Evolutionary conservation across 2,888 invertebrate genomes (phyloP).

Genomic region (Mamestra brassicae): DNA sequence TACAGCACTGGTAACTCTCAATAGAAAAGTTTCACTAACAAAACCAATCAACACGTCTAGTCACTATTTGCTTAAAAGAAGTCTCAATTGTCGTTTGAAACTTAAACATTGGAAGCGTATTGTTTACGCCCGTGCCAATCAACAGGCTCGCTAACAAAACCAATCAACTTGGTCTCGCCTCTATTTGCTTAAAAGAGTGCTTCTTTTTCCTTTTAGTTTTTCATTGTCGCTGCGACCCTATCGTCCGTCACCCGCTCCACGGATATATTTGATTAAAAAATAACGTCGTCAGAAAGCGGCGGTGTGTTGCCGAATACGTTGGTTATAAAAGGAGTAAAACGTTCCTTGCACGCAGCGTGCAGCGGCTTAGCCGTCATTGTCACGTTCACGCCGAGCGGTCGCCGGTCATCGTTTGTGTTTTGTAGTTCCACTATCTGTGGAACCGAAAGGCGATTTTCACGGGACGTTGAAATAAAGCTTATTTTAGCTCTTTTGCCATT

Average conservation of each 20-base stretch:
- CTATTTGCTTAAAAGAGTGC: slow-evolving; percentile 90
- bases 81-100: slow-evolving; percentile 88
- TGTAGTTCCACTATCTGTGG: slow-evolving; percentile 86
- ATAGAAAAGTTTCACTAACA: slow-evolving; percentile 74
- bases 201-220: slow-evolving; percentile 89
- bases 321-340: slow-evolving; percentile 87
- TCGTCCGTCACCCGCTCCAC: slow-evolving; percentile 89
- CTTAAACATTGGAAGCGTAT: slow-evolving; percentile 88
- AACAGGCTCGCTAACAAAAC: slow-evolving; percentile 91
- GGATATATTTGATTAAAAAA: slow-evolving; percentile 92
- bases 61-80: slow-evolving; percentile 81
- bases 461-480: slow-evolving; percentile 65
- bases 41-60: slow-evolving; percentile 79
- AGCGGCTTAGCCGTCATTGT: slow-evolving; percentile 89
- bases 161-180: slow-evolving; percentile 91
- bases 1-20: slow-evolving; percentile 59
- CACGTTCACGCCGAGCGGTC: slow-evolving; percentile 80
- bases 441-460: slow-evolving; percentile 75
- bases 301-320: slow-evolving; percentile 78
- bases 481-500: slow-evolving; percentile 56
- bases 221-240: slow-evolving; percentile 89
- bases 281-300: slow-evolving; percentile 91
- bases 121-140: slow-evolving; percentile 90
- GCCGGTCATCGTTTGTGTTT: slow-evolving; percentile 80
- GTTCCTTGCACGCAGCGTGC: slow-evolving; percentile 77